A percentile compares a stretch with the other conserved stretches of the same genome.
Conservation (phyloP, 2,888 invertebrate species). For the Quadroppia sp. region DNA sequence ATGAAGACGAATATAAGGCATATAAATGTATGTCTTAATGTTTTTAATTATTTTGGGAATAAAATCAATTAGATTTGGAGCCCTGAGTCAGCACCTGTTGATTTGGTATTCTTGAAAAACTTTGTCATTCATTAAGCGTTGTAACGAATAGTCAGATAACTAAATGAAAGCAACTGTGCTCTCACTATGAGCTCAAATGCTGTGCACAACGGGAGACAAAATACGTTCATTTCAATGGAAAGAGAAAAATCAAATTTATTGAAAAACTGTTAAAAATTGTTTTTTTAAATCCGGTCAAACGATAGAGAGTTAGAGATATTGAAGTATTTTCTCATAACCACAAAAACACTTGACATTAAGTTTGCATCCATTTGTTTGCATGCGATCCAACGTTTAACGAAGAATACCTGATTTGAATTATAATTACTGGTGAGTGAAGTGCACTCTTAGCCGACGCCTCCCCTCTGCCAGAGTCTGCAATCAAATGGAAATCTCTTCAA, state of each 20-base stretch:
- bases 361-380: conserved; percentile 30
- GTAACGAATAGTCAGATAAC: not conserved
- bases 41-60: conserved; percentile 13
- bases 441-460: conserved; percentile 31
- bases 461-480: no score
- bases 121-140: conserved; percentile 11
- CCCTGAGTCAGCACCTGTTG: conserved; percentile 18
- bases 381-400: conserved; percentile 29
- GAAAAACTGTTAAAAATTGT: not conserved
- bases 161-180: conserved; percentile 20
- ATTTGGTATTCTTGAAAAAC: not conserved
- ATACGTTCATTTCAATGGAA: not conserved
- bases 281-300: conserved; percentile 25
- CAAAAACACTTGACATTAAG: conserved; percentile 34
- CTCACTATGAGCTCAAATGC: not conserved
- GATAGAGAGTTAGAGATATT: not conserved
- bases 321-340: not conserved
- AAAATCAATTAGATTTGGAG: conserved; percentile 14
- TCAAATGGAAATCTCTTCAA: conserved; percentile 15
- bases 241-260: conserved; percentile 7
- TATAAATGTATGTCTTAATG: not conserved
- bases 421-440: conserved; percentile 33
- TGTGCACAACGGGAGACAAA: conserved; percentile 24
- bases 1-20: no score
- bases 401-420: conserved; percentile 31